Conservation (phyloP, 2,797 vertebrate species). For the Coendou prehensilis region DNA sequence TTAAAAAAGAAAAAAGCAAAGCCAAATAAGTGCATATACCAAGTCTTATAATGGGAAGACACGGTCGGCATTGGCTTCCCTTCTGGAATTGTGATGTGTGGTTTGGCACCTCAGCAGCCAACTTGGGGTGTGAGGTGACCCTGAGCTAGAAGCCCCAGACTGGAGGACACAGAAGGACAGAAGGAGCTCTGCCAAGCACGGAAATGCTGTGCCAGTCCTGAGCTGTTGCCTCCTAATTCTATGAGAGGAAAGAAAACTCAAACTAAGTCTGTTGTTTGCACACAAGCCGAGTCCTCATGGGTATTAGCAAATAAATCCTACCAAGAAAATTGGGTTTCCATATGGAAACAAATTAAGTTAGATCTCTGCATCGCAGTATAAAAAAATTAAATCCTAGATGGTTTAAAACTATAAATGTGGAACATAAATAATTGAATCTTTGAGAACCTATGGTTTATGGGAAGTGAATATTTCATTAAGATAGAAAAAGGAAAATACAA, state of each 20-base stretch:
- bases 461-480: slow-evolving; percentile 12
- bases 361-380: not conserved
- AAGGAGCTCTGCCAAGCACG: not conserved
- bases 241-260: not conserved
- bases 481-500: not conserved
- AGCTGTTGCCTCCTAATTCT: not conserved
- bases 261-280: not conserved
- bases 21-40: not conserved
- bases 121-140: not conserved
- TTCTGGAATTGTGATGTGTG: not conserved
- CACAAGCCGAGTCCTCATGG: not conserved
- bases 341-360: slow-evolving; percentile 42
- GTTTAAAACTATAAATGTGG: not conserved
- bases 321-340: slow-evolving; percentile 38
- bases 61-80: not conserved
- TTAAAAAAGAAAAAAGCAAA: not conserved
- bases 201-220: not conserved
- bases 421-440: not conserved
- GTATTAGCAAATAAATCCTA: not conserved
- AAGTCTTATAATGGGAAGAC: not conserved
- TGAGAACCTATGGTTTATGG: not conserved
- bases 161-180: not conserved
- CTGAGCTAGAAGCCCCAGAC: not conserved
- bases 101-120: not conserved
- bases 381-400: not conserved